Evolutionary conservation across 2,888 invertebrate species (phyloP).

Genomic region (Hipparchia semele): DNA sequence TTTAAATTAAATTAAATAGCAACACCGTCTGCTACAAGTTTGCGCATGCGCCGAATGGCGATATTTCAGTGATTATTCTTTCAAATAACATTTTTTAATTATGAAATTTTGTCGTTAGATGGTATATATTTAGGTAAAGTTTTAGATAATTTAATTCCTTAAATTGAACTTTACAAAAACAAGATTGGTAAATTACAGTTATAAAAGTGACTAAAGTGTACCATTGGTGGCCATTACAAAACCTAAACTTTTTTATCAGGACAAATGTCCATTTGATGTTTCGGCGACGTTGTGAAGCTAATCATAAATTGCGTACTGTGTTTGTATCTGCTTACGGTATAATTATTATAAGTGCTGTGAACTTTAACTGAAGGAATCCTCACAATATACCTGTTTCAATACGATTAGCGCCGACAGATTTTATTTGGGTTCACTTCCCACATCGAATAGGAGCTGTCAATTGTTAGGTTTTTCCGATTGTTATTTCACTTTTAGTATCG

Average conservation of each 20-base stretch:
- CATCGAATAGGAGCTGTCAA: slow-evolving; percentile 74
- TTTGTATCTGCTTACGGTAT: slow-evolving; percentile 54
- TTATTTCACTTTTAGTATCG: slow-evolving; percentile 52
- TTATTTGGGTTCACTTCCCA: slow-evolving; percentile 76
- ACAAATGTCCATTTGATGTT: slow-evolving; percentile 83
- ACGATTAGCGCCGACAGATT: slow-evolving; percentile 71
- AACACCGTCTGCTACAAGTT: slow-evolving; percentile 75
- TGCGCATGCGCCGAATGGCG: slow-evolving; percentile 84
- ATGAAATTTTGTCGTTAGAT: slow-evolving; percentile 79
- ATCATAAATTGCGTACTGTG: slow-evolving; percentile 68
- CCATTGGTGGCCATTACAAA: slow-evolving; percentile 83
- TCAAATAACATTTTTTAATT: slow-evolving; percentile 80
- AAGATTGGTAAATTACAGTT: slow-evolving; percentile 53
- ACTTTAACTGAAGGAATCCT: slow-evolving; percentile 48
- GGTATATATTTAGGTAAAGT: slow-evolving; percentile 72
- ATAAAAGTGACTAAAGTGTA: slow-evolving; percentile 75
- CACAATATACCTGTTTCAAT: slow-evolving; percentile 59
- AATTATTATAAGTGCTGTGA: slow-evolving; percentile 57
- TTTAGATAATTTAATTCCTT: slow-evolving; percentile 57
- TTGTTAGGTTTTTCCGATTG: slow-evolving; percentile 70
- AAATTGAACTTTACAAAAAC: slow-evolving; percentile 51
- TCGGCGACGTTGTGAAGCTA: slow-evolving; percentile 82
- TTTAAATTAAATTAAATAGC: slow-evolving; percentile 44
- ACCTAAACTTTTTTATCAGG: slow-evolving; percentile 82
- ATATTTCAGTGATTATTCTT: slow-evolving; percentile 80